A percentile compares a stretch with the other conserved stretches of the same genome.
These are phyloP conservation scores for Cairina moschata DNA, from an alignment of 2,113 vertebrate species.

Conservation along the genomic window DNA sequence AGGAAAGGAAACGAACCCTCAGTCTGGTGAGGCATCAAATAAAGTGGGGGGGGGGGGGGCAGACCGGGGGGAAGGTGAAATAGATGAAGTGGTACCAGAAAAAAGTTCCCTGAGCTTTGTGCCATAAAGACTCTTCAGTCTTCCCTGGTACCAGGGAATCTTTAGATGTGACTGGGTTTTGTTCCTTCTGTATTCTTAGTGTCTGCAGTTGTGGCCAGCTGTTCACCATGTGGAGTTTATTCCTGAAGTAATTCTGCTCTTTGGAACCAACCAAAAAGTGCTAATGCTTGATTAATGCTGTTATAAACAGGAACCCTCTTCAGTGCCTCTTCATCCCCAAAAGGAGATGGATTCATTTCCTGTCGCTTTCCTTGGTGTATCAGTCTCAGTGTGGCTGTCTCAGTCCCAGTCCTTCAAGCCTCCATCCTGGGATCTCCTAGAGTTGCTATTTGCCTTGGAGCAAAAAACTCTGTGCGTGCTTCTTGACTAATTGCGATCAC, in stretches of 20 bases:
- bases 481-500: background rate
- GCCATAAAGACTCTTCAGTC: background rate
- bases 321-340: background rate
- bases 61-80: background rate
- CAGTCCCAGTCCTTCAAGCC: background rate
- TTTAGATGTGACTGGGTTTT: background rate
- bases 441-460: background rate
- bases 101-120: background rate
- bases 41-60: background rate
- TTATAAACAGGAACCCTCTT: constrained; percentile 20
- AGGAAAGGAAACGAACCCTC: background rate
- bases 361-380: background rate
- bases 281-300: constrained; percentile 3
- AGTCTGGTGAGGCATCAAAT: background rate
- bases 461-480: background rate
- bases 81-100: background rate
- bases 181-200: background rate
- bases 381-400: background rate
- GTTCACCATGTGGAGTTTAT: constrained; percentile 12
- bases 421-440: background rate
- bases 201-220: constrained; percentile 39
- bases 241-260: background rate
- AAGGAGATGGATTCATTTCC: background rate
- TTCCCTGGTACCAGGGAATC: background rate
- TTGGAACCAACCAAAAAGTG: constrained; percentile 8